Percentiles rank a stretch among this genome's conserved stretches.
phyloP scores from a whole-genome alignment of 92 coral and sea anemone genomes.

The Porites rus region DNA sequence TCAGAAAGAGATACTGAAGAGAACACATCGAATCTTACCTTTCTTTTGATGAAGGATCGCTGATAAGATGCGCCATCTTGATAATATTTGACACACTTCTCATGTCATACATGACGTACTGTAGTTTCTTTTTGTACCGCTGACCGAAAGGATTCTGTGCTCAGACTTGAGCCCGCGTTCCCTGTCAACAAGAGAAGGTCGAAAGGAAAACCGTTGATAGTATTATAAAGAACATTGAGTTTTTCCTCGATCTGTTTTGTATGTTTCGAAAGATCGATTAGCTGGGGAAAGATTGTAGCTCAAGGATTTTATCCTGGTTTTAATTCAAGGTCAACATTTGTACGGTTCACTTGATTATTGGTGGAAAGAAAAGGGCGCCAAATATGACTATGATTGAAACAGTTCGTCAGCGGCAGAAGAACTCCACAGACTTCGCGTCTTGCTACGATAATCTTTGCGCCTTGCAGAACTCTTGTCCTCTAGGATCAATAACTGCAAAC shows the following conservation, averaged over 20 bases:
- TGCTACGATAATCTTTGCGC: slow-evolving; percentile 97
- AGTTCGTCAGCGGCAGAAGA: slow-evolving; percentile 92
- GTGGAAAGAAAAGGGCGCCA: slow-evolving; percentile 17
- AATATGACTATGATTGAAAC: slow-evolving; percentile 94
- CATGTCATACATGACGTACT: too few relatives aligned
- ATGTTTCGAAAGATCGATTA: neutral
- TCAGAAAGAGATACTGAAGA: neutral
- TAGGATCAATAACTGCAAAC: slow-evolving; percentile 91
- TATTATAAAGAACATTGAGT: neutral
- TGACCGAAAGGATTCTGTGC: slow-evolving; percentile 13
- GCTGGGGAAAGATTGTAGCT: neutral
- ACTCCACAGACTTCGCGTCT: slow-evolving; percentile 86
- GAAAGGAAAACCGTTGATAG: slow-evolving; percentile 45
- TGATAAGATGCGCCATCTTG: slow-evolving; percentile 94
- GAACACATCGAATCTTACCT: slow-evolving; percentile 62
- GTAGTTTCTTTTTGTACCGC: neutral
- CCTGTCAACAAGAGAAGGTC: neutral
- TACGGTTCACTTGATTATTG: neutral
- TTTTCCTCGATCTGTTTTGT: neutral
- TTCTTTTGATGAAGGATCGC: slow-evolving; percentile 87
- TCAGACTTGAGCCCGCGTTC: slow-evolving; percentile 39
- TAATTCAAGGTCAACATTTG: neutral
- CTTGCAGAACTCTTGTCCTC: slow-evolving; percentile 93
- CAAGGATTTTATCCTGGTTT: neutral
- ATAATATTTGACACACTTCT: neutral